phyloP scores from a whole-genome alignment of 2,888 invertebrate genomes.

The Chloroclysta siterata region DNA sequence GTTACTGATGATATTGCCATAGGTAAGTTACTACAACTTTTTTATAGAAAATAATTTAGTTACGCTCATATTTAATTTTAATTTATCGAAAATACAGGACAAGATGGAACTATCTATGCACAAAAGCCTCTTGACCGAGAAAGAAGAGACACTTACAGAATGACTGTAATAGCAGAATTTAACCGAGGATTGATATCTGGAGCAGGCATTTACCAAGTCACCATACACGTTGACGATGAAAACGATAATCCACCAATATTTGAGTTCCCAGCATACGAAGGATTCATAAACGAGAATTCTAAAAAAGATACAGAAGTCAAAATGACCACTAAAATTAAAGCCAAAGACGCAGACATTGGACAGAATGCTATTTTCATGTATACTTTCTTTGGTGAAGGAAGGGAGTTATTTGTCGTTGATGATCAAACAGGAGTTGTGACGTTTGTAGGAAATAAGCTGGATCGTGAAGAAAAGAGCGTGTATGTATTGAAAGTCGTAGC shows the following conservation, averaged over 20 bases:
- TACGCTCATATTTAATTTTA: neutral
- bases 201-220: constrained; percentile 92
- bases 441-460: constrained; percentile 86
- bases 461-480: constrained; percentile 88
- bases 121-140: constrained; percentile 91
- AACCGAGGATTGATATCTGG: constrained; percentile 88
- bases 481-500: constrained; percentile 90
- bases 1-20: constrained; percentile 91
- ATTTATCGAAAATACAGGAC: constrained; percentile 55
- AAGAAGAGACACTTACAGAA: constrained; percentile 88
- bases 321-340: constrained; percentile 88
- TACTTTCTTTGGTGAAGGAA: constrained; percentile 89
- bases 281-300: constrained; percentile 92
- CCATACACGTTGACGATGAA: constrained; percentile 92
- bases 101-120: constrained; percentile 92
- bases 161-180: constrained; percentile 92
- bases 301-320: constrained; percentile 88
- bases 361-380: constrained; percentile 88
- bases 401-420: constrained; percentile 89
- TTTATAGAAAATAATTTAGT: neutral
- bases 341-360: constrained; percentile 89
- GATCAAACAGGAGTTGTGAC: constrained; percentile 86
- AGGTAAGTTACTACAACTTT: constrained; percentile 67
- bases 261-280: constrained; percentile 88
- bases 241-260: constrained; percentile 95